Evolutionary conservation across 2,797 vertebrate species (phyloP).

Genomic region (Hapalemur alaotrensis): DNA sequence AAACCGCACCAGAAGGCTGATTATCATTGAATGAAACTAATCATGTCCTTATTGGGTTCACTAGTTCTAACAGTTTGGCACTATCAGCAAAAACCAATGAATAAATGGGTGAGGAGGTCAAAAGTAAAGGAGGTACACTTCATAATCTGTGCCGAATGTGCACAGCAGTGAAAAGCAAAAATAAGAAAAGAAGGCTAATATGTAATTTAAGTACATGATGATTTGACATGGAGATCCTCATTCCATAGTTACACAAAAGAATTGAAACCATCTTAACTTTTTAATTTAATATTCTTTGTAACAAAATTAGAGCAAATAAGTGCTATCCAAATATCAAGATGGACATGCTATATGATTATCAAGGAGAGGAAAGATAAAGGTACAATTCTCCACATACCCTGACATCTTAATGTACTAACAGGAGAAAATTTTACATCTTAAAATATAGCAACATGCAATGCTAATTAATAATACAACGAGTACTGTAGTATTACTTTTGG

Average conservation of each 20-base stretch:
- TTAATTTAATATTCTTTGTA: not conserved
- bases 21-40: slow-evolving; percentile 58
- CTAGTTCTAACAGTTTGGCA: slow-evolving; percentile 37
- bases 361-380: not conserved
- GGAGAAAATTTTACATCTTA: not conserved
- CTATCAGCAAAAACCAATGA: slow-evolving; percentile 7
- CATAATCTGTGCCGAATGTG: not conserved
- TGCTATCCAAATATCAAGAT: not conserved
- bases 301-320: slow-evolving; percentile 18
- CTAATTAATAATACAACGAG: not conserved
- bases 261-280: not conserved
- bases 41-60: slow-evolving; percentile 21
- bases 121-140: not conserved
- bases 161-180: not conserved
- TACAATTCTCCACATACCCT: not conserved
- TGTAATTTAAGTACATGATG: not conserved
- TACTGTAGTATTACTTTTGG: not conserved
- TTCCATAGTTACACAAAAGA: not conserved
- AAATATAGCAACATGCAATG: not conserved
- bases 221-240: not conserved
- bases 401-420: not conserved
- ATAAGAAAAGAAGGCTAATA: not conserved
- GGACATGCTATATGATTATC: not conserved
- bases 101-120: slow-evolving; percentile 14
- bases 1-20: slow-evolving; percentile 40